Evolutionary conservation across 2,113 vertebrate species (phyloP).

Genomic region (Rhea americana): DNA sequence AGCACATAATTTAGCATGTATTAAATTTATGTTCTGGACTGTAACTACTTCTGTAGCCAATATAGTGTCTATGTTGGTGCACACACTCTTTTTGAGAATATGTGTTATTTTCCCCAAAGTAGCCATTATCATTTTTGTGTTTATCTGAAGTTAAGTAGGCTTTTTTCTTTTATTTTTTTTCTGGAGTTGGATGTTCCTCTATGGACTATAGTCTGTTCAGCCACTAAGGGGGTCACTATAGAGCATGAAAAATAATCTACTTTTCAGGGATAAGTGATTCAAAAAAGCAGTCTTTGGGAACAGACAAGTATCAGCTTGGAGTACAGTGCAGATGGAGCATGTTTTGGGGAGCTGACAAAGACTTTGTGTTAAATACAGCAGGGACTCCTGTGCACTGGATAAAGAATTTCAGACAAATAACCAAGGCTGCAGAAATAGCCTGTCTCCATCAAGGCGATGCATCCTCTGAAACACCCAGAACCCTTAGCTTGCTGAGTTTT

Average conservation of each 20-base stretch:
- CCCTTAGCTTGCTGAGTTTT: background rate
- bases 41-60: conserved; percentile 26
- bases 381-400: background rate
- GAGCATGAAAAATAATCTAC: background rate
- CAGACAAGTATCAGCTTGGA: background rate
- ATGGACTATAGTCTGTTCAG: background rate
- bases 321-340: background rate
- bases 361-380: background rate
- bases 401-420: background rate
- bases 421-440: background rate
- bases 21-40: background rate
- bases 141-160: background rate
- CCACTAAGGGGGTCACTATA: background rate
- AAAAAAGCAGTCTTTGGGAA: background rate
- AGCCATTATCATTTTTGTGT: background rate
- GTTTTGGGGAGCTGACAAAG: background rate
- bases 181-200: background rate
- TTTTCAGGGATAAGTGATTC: background rate
- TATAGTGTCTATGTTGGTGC: background rate
- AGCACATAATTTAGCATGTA: background rate
- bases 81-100: background rate
- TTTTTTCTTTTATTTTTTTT: background rate
- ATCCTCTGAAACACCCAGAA: background rate
- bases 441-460: background rate
- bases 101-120: background rate